phyloP scores from a whole-genome alignment of 1,140 invertebrate species.

The Bradysia coprophila region DNA sequence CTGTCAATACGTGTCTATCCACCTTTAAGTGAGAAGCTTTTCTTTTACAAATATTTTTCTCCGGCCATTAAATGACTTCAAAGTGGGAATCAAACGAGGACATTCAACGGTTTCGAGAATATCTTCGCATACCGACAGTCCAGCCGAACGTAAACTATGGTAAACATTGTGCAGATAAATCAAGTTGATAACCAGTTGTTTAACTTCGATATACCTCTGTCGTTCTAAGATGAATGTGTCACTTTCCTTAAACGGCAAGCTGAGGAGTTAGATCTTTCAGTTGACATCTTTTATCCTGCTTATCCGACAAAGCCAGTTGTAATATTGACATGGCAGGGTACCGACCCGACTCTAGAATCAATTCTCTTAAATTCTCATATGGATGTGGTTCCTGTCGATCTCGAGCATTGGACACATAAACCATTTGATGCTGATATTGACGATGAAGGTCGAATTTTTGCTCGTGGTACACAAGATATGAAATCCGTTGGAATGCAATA shows the following conservation, averaged over 20 bases:
- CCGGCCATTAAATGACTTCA: no score
- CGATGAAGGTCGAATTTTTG: slow-evolving; percentile 63
- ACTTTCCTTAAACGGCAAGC: slow-evolving; percentile 43
- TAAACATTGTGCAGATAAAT: no score
- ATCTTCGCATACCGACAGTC: slow-evolving; percentile 52
- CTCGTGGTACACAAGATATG: slow-evolving; percentile 68
- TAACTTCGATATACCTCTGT: not conserved
- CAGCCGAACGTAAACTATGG: slow-evolving; percentile 65
- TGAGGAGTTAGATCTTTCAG: slow-evolving; percentile 34
- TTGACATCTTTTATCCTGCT: slow-evolving; percentile 24
- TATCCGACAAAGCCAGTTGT: slow-evolving; percentile 45
- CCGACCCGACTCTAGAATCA: slow-evolving; percentile 32
- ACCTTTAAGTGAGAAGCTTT: no score
- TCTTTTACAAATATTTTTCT: no score
- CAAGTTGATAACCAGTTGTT: not conserved
- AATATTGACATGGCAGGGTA: slow-evolving; percentile 59
- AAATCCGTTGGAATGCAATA: slow-evolving; percentile 70
- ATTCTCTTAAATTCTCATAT: slow-evolving; percentile 77
- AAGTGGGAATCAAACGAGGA: no score
- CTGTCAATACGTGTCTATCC: no score
- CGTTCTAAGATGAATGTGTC: slow-evolving; percentile 15
- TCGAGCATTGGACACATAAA: slow-evolving; percentile 59
- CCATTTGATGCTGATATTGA: slow-evolving; percentile 63
- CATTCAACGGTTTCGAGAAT: slow-evolving; percentile 63
- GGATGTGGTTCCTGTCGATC: slow-evolving; percentile 79